Evolutionary conservation across 2,113 vertebrate species (phyloP).

Genomic region (Odocoileus virginianus): DNA sequence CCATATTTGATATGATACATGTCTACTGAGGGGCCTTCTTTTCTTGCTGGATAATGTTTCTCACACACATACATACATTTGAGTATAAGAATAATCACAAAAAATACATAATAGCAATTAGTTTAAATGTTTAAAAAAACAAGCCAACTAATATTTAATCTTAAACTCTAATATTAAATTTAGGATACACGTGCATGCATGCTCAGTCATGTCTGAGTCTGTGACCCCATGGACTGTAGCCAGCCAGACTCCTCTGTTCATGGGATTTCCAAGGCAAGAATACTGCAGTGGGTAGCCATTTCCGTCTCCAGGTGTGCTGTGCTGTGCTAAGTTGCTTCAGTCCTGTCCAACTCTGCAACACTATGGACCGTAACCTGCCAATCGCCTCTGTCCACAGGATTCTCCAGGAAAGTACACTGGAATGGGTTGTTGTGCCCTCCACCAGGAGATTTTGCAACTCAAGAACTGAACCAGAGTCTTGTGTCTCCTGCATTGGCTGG

Average conservation of each 20-base stretch:
- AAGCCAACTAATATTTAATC: neutral
- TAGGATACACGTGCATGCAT: neutral
- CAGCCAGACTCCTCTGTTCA: neutral
- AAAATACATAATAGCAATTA: neutral
- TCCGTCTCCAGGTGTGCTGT: neutral
- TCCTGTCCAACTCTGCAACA: rapidly evolving
- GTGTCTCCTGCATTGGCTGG: neutral
- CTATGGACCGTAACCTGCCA: neutral
- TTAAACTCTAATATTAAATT: neutral
- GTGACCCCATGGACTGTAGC: neutral
- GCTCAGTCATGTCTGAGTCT: neutral
- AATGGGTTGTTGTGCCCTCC: neutral
- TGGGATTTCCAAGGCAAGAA: neutral
- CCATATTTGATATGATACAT: neutral
- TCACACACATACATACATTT: neutral
- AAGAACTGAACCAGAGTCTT: neutral
- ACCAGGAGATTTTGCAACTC: neutral
- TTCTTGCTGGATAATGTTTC: neutral
- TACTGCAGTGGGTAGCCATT: neutral
- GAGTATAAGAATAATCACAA: neutral
- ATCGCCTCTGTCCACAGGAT: neutral
- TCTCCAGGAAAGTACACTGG: neutral
- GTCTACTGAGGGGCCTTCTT: neutral
- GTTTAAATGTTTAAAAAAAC: neutral
- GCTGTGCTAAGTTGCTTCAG: neutral